Percentiles rank a stretch among this genome's conserved stretches.
Evolutionary conservation across 2,888 invertebrate genomes (phyloP).

Genomic region (Melipona beecheii): DNA sequence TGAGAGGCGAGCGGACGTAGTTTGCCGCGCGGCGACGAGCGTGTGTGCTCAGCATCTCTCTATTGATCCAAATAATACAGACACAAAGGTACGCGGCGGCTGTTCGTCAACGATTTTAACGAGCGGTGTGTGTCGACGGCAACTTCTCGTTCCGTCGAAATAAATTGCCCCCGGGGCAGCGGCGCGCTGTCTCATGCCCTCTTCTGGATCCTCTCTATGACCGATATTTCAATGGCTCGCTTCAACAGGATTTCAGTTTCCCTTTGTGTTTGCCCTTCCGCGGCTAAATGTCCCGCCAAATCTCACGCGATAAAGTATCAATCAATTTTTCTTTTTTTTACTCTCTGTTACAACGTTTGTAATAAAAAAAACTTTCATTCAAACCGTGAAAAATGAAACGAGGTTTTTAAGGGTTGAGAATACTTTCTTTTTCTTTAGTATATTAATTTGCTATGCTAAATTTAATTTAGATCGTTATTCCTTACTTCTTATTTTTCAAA

Average conservation of each 20-base stretch:
- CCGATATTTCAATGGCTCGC: slow-evolving; percentile 47
- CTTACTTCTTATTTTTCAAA: no score
- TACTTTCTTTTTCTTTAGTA: no score
- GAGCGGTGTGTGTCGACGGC: slow-evolving; percentile 56
- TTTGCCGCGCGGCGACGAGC: slow-evolving; percentile 11
- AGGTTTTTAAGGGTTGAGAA: no score
- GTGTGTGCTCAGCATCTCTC: slow-evolving; percentile 39
- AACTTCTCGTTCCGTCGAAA: slow-evolving; percentile 57
- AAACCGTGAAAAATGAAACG: no score
- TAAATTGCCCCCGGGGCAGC: slow-evolving; percentile 54
- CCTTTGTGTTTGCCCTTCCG: background rate
- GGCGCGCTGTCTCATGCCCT: slow-evolving; percentile 34
- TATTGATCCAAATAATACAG: slow-evolving; percentile 63
- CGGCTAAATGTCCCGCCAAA: background rate
- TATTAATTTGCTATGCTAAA: no score
- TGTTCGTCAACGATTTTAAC: slow-evolving; percentile 59
- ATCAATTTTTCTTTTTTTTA: background rate
- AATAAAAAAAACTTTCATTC: no score
- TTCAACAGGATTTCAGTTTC: slow-evolving; percentile 11
- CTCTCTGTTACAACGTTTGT: background rate
- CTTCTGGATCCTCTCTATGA: slow-evolving; percentile 27
- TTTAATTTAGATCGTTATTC: no score
- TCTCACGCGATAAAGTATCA: background rate
- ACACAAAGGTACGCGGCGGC: slow-evolving; percentile 50
- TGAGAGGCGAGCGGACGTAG: slow-evolving; percentile 34